Evolutionary conservation across 2,888 invertebrate species (phyloP), one percentile per base, ranked within the genome.

Genomic region (Mimumesa dahlbomi): DNA sequence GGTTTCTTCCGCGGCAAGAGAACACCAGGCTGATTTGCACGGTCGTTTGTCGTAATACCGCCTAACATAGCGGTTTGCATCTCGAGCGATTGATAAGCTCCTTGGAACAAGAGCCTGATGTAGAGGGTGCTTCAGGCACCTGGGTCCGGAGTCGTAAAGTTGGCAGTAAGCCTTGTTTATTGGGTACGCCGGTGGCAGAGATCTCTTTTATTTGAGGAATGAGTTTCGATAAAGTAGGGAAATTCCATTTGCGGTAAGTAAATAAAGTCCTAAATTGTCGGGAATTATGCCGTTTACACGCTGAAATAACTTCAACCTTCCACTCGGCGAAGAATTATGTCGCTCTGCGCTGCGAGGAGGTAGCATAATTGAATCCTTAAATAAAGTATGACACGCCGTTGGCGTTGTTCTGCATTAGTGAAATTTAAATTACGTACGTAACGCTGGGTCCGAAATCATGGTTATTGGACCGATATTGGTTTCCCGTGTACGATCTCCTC

Each of bases 151-250:
- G 48, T 75, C 80, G 80, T 79, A 79, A 79, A 79, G 72, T 77
- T 77, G 72, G 42, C 52, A 50, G 69, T 79, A 80, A 79, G 77
- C 66, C 80, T 80, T 79, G 80, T 79, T 79, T 79, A 79, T 79
- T 66, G 75, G 70, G 36, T 46, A 42, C 61, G 38, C 38, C 42
- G 43, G 50, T 18, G 59, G 34, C 34, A 42, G 53, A 53, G 62
- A 78, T 78, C 78, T 73, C 73, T 79, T 76, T 78, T 73, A 79
- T 79, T 79, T 68, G 68, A 56, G 38, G 63, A 59, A 68, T 48
- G 65, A 45, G 38, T 42, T 34, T 18, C 38, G 31, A 43, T 61
- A 6, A 63, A 63, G 45, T 40, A 36, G 54, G 65, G 40, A 75
- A 68, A 72, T 75, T 66, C 73, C 68, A 78, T 77, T 77, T 75